A percentile compares a stretch with the other conserved stretches of the same genome.
These are phyloP conservation scores for Cryptocheilus praepositus DNA, from an alignment of 2,888 invertebrate species.

Conservation along the genomic window DNA sequence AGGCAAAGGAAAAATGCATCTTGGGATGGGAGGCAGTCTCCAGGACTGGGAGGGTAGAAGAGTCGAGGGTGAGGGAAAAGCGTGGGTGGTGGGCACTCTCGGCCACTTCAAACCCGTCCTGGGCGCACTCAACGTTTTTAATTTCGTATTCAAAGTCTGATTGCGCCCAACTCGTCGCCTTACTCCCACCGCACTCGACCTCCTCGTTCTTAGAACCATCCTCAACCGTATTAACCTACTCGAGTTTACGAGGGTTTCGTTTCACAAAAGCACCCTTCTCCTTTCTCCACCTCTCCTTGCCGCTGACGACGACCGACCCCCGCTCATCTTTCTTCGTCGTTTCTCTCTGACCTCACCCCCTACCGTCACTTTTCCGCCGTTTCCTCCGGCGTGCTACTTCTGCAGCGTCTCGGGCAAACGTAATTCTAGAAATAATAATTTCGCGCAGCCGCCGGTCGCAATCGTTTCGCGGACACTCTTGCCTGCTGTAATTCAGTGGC, in stretches of 20 bases:
- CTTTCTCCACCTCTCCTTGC: slow-evolving; percentile 16
- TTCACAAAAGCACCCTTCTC: slow-evolving; percentile 25
- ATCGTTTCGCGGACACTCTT: slow-evolving; percentile 6
- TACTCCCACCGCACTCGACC: slow-evolving; percentile 20
- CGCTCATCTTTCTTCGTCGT: slow-evolving; percentile 6
- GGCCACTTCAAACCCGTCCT: slow-evolving; percentile 31
- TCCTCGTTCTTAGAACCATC: slow-evolving; percentile 17
- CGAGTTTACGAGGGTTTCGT: slow-evolving; percentile 30
- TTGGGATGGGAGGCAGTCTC: background rate
- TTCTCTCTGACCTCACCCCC: slow-evolving; percentile 2
- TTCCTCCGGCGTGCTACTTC: background rate
- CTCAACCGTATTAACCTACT: slow-evolving; percentile 32
- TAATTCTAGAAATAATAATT: slow-evolving; percentile 43
- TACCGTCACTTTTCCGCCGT: background rate
- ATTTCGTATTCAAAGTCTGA: slow-evolving; percentile 60
- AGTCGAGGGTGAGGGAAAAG: too few species aligned
- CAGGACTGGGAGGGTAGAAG: background rate
- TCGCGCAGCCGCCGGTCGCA: slow-evolving; percentile 2
- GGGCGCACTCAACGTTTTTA: slow-evolving; percentile 47
- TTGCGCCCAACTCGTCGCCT: slow-evolving; percentile 43
- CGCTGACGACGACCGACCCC: too few species aligned
- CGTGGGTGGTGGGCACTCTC: slow-evolving; percentile 15
- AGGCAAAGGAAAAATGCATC: slow-evolving; percentile 5
- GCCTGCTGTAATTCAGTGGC: slow-evolving; percentile 40
- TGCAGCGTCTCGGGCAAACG: slow-evolving; percentile 1